A percentile compares a stretch with the other conserved stretches of the same genome.
These are phyloP conservation scores for Cantharis rufa DNA, from an alignment of 2,888 invertebrate genomes.

Conservation along the genomic window DNA sequence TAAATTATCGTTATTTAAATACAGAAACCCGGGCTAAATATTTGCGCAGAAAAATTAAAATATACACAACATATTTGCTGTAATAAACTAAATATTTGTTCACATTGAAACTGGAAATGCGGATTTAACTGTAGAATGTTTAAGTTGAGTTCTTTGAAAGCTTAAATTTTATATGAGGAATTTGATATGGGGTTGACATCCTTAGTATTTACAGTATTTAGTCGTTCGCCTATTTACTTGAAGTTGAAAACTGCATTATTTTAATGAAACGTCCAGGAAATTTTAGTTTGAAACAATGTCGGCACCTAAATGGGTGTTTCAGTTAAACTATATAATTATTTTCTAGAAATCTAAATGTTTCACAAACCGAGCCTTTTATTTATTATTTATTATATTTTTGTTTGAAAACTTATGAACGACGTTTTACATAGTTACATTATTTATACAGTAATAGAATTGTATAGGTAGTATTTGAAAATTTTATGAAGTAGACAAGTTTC, in stretches of 20 bases:
- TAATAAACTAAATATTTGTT: neutral
- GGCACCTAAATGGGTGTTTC: neutral
- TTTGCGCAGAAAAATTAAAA: neutral
- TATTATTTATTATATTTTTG: neutral
- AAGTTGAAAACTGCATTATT: neutral
- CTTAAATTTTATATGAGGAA: slow-evolving; percentile 4
- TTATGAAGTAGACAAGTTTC: neutral
- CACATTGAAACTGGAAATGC: neutral
- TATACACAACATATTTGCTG: slow-evolving; percentile 1
- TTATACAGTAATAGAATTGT: neutral
- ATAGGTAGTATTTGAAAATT: neutral
- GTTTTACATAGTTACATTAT: neutral
- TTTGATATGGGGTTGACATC: slow-evolving; percentile 15
- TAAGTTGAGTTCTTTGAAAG: slow-evolving; percentile 1
- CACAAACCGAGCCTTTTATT: neutral
- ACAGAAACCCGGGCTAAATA: neutral
- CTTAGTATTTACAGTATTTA: neutral
- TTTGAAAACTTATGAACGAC: neutral
- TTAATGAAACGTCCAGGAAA: neutral
- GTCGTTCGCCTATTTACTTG: neutral
- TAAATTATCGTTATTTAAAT: neutral
- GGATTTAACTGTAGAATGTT: neutral
- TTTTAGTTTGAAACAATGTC: neutral
- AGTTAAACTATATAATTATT: neutral
- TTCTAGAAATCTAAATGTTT: neutral